Conservation (phyloP, 2,888 invertebrate species). For the Metellina segmentata region DNA sequence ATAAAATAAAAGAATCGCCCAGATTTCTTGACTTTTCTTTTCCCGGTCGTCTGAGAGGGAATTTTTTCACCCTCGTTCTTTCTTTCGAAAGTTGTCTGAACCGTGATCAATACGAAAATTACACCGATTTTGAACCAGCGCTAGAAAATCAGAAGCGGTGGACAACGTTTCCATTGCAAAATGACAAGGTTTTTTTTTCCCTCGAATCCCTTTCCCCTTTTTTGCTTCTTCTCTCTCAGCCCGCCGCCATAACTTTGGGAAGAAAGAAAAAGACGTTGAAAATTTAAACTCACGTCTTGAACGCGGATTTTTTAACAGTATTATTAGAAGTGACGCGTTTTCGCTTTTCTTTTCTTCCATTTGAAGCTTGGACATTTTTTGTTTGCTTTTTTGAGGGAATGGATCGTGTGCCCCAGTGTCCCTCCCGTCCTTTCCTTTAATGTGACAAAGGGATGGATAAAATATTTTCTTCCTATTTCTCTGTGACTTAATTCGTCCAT, state of each 20-base stretch:
- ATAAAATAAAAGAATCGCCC: conserved; percentile 45
- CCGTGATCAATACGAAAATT: conserved; percentile 75
- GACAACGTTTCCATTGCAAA: conserved; percentile 37
- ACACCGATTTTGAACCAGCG: conserved; percentile 62
- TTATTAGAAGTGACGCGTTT: conserved; percentile 31
- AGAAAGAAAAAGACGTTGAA: conserved; percentile 34
- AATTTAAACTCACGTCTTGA: conserved; percentile 66
- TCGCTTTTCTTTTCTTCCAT: conserved; percentile 11
- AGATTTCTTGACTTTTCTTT: conserved; percentile 37
- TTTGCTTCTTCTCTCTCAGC: neutral
- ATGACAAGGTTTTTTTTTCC: conserved; percentile 50
- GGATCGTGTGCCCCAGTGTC: neutral
- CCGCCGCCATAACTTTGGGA: neutral
- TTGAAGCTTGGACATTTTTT: conserved; percentile 18
- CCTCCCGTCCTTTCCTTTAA: neutral
- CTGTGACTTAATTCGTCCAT: neutral
- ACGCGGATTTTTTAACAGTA: conserved; percentile 17
- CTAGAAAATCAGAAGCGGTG: conserved; percentile 26
- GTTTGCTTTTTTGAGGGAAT: neutral
- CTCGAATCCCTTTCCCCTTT: neutral
- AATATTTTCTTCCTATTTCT: conserved; percentile 12
- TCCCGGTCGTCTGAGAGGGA: conserved; percentile 5
- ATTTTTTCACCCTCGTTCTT: conserved; percentile 1
- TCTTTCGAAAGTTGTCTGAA: conserved; percentile 55
- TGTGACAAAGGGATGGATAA: conserved; percentile 6